phyloP scores from a whole-genome alignment of 2,797 vertebrate genomes.

The Neopelma chrysocephalum region DNA sequence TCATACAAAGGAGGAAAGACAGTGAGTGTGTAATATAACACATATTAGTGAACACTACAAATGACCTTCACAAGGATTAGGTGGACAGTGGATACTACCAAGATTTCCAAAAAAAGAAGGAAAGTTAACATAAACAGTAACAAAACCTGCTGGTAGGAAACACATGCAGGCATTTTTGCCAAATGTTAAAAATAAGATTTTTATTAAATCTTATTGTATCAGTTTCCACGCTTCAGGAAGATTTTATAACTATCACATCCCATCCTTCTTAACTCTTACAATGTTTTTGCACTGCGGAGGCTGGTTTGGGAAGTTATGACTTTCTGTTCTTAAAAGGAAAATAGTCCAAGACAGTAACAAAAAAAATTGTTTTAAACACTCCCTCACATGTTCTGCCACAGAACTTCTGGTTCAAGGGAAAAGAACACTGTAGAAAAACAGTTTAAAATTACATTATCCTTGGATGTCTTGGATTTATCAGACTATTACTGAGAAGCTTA shows the following conservation, averaged over 20 bases:
- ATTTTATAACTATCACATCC: not conserved
- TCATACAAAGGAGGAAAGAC: not conserved
- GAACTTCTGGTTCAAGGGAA: conserved; percentile 15
- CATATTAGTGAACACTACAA: not conserved
- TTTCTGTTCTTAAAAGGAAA: conserved; percentile 29
- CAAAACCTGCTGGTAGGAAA: not conserved
- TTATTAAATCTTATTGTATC: not conserved
- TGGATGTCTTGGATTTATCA: conserved; percentile 58
- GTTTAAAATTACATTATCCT: conserved; percentile 56
- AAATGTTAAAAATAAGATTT: not conserved
- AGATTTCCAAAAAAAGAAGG: not conserved
- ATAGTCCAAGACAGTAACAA: conserved; percentile 27
- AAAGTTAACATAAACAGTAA: not conserved
- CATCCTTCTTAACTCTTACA: not conserved
- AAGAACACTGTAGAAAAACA: conserved; percentile 49
- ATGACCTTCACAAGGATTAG: not conserved
- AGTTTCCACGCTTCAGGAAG: not conserved
- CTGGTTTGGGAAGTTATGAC: not conserved
- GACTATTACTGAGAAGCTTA: conserved; percentile 5
- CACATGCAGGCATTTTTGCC: not conserved
- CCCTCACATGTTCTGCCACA: conserved; percentile 41
- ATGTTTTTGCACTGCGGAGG: not conserved
- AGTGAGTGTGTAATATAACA: not conserved
- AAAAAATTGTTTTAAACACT: conserved; percentile 19
- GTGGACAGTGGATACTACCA: not conserved